Percentiles rank a stretch among this genome's conserved stretches.
Evolutionary conservation across 2,888 invertebrate genomes (phyloP).

Genomic region (Quadroppia sp.): DNA sequence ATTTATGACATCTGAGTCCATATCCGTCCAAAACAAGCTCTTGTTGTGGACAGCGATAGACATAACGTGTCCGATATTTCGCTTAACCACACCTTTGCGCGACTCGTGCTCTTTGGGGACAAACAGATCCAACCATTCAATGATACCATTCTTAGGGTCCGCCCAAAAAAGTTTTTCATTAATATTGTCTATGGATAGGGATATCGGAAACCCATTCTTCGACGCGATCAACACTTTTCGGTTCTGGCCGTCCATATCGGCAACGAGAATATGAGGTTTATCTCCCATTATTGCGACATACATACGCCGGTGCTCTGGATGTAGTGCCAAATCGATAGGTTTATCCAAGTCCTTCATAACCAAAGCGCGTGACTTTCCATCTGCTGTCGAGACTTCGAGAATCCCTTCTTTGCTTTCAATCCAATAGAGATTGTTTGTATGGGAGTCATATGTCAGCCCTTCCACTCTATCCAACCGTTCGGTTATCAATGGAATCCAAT

Average conservation of each 20-base stretch:
- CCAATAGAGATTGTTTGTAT: conserved; percentile 69
- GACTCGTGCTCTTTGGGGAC: neutral
- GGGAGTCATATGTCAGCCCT: conserved; percentile 64
- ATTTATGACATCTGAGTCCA: conserved; percentile 27
- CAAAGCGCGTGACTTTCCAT: conserved; percentile 60
- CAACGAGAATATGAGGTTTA: conserved; percentile 60
- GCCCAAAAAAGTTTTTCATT: conserved; percentile 46
- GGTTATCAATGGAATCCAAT: conserved; percentile 49
- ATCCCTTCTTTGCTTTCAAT: conserved; percentile 62
- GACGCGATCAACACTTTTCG: conserved; percentile 49
- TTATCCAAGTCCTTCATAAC: conserved; percentile 58
- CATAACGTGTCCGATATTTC: conserved; percentile 40
- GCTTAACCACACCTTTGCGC: neutral
- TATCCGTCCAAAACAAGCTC: conserved; percentile 47
- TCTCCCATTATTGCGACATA: conserved; percentile 58
- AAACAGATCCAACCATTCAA: conserved; percentile 42
- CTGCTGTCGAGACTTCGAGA: conserved; percentile 65
- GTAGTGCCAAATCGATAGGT: conserved; percentile 64
- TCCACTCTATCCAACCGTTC: conserved; percentile 57
- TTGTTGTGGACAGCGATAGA: conserved; percentile 45
- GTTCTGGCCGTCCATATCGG: conserved; percentile 65
- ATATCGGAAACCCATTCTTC: conserved; percentile 39
- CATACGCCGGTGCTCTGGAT: conserved; percentile 67
- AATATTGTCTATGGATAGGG: conserved; percentile 43
- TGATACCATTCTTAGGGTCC: conserved; percentile 44